Conservation (phyloP, 2,888 invertebrate species). For the Ctenicera cuprea region DNA sequence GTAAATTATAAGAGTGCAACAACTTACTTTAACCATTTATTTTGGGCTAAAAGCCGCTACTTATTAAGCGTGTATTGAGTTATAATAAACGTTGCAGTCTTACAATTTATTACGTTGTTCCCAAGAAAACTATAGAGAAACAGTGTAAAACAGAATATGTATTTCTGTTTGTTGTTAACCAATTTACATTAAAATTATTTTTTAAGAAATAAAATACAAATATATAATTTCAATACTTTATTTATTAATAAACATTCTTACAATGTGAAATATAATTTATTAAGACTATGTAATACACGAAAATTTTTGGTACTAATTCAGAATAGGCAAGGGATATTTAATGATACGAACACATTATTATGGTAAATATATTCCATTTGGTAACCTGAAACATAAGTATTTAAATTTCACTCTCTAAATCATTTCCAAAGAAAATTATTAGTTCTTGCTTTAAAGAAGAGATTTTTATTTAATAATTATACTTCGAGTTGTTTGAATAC, state of each 20-base stretch:
- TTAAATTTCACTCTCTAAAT: neutral
- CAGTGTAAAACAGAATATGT: neutral
- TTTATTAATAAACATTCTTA: neutral
- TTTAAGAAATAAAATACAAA: neutral
- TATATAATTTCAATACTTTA: neutral
- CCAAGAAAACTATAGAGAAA: constrained; percentile 30
- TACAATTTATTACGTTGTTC: constrained; percentile 47
- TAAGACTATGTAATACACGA: neutral
- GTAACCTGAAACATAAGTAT: constrained; percentile 42
- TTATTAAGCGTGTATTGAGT: neutral
- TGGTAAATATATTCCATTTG: constrained; percentile 40
- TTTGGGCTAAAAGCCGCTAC: neutral
- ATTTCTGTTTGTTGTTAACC: neutral
- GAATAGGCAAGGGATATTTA: neutral
- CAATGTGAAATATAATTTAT: neutral
- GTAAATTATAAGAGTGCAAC: constrained; percentile 49
- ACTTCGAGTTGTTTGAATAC: no score
- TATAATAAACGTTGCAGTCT: constrained; percentile 49
- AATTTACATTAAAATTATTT: neutral
- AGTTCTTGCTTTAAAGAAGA: no score
- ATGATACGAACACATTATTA: neutral
- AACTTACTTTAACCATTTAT: constrained; percentile 7
- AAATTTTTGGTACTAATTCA: neutral
- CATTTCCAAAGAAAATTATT: no score
- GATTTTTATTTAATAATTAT: no score